Evolutionary conservation across 2,888 invertebrate species (phyloP), one percentile per base, ranked within the genome.

Genomic region (Autographa pulchrina): DNA sequence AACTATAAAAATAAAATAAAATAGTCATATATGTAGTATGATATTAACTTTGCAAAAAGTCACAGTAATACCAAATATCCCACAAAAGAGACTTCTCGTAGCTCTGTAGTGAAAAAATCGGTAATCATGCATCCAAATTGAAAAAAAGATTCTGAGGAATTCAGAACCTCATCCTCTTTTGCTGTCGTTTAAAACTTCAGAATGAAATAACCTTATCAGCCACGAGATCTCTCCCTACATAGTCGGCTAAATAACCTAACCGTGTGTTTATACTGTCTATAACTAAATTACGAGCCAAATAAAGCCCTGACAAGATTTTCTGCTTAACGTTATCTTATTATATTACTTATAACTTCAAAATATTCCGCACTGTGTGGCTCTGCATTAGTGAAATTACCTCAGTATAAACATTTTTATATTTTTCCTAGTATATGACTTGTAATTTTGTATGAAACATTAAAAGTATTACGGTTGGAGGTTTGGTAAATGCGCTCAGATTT

Each of bases 271-370:
- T 41, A 14, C 43, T n/a, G 65, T 75, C 81, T 78, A 80, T 82
- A 85, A 85, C 86, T 83, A 82, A 78, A 79, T 80, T 86, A 87
- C 83, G 83, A 75, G 85, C 80, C 78, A 84, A 88, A 90, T 90
- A 88, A 87, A 89, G 87, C 87, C 88, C 86, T 84, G 92, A 94
- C 94, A 94, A 93, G 94, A 93, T 92, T 94, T 92, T 92, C 94
- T 92, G 90, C 94, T 94, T 94, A 94, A 85, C 94, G 93, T 94
- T 94, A 94, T 93, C 92, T 43, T 43, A 43, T 16, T 93, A 92
- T 93, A 91, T 93, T 91, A 93, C 91, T 89, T 87, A 86, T 86
- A 88, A 90, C 90, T 86, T 87, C 86, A 84, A 85, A 84, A 80
- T 80, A 78, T 72, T 76, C 64, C 68, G 65, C 65, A 69, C 65